Evolutionary conservation across 2,113 vertebrate species (phyloP).

Genomic region (Callipepla squamata): DNA sequence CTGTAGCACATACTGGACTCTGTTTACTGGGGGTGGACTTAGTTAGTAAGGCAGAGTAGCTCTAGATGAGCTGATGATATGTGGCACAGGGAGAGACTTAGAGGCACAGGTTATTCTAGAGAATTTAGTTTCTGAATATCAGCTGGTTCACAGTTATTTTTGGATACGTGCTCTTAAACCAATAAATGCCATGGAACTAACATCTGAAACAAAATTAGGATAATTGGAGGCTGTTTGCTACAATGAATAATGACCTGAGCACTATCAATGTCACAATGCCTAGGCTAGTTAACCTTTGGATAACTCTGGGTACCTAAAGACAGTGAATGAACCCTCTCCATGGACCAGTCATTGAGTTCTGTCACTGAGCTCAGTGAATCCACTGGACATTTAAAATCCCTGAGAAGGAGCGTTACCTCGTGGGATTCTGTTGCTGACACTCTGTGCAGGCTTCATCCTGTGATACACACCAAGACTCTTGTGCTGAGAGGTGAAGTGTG

Average conservation of each 20-base stretch:
- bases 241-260: background rate
- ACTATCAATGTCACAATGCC: background rate
- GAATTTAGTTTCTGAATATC: background rate
- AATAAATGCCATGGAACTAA: background rate
- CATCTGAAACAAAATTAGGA: background rate
- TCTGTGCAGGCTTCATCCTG: background rate
- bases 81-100: background rate
- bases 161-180: background rate
- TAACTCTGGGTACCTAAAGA: background rate
- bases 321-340: background rate
- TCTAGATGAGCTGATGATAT: background rate
- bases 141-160: background rate
- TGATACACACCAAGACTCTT: background rate
- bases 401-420: background rate
- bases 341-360: too few species aligned
- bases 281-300: background rate
- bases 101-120: background rate
- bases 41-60: background rate
- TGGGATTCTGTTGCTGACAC: background rate
- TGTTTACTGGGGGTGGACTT: background rate
- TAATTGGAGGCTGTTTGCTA: background rate
- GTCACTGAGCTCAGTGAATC: background rate
- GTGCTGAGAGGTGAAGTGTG: background rate
- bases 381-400: background rate
- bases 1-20: too few species aligned